Conservation (phyloP, 2,113 vertebrate genomes). For the Hydrolagus affinis region DNA sequence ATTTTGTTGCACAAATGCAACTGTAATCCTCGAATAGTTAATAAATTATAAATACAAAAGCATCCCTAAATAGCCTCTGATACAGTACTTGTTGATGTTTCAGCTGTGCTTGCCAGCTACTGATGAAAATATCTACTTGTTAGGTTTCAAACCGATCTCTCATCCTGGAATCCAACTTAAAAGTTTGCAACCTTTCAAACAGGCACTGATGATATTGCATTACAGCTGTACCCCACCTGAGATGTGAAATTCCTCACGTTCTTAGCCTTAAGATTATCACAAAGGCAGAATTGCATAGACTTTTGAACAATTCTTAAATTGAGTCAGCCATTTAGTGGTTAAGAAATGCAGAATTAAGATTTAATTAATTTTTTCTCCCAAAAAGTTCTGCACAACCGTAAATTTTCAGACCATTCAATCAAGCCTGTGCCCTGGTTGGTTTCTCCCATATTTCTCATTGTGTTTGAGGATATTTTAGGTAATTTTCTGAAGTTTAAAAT, state of each 20-base stretch:
- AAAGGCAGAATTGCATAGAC: too few species aligned
- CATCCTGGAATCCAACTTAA: background rate
- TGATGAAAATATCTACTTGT: background rate
- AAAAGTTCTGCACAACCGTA: too few species aligned
- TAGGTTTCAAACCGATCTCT: background rate
- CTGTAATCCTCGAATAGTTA: background rate
- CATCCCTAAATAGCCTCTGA: background rate
- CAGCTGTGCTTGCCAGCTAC: background rate
- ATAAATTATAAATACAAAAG: background rate
- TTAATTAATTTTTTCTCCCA: too few species aligned
- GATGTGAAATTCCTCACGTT: background rate
- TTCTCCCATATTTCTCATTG: background rate
- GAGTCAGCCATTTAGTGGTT: too few species aligned
- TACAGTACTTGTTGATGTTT: background rate
- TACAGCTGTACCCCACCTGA: background rate
- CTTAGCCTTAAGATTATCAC: too few species aligned
- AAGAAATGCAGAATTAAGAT: too few species aligned
- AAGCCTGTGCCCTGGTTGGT: background rate
- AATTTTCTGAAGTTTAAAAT: conserved; percentile 4
- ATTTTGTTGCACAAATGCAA: background rate
- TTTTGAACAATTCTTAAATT: too few species aligned
- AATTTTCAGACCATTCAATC: too few species aligned
- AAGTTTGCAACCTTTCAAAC: background rate
- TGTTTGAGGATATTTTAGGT: background rate
- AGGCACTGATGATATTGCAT: background rate